A percentile compares a stretch with the other conserved stretches of the same genome.
Conservation (phyloP, 2,797 vertebrate species). For the Labroides dimidiatus region DNA sequence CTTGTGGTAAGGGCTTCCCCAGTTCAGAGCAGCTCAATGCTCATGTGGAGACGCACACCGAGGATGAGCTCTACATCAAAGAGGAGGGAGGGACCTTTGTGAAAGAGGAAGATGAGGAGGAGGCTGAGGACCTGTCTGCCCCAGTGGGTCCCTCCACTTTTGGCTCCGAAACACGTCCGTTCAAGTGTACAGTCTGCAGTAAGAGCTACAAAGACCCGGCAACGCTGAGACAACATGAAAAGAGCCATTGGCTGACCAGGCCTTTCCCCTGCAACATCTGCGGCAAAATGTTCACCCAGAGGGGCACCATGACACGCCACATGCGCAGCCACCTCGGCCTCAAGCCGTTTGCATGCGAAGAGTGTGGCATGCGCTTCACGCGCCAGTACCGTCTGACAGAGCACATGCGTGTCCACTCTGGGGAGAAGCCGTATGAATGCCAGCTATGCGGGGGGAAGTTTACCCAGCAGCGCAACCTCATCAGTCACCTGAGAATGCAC, state of each 20-base stretch:
- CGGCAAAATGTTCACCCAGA: constrained; percentile 99
- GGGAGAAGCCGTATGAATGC: constrained; percentile 99
- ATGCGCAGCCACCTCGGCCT: constrained; percentile 99
- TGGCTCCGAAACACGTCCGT: constrained; percentile 88
- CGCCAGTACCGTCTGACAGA: constrained; percentile 99
- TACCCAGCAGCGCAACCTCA: constrained; percentile 99
- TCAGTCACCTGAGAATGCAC: constrained; percentile 99
- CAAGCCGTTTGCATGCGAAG: constrained; percentile 98
- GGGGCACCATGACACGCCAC: constrained; percentile 99
- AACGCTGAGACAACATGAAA: constrained; percentile 97
- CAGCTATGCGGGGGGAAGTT: constrained; percentile 99
- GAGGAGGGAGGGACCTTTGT: constrained; percentile 88
- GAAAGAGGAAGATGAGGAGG: constrained; percentile 88
- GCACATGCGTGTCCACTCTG: constrained; percentile 99
- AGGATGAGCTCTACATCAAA: constrained; percentile 96
- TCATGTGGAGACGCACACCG: constrained; percentile 95
- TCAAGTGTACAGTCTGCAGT: constrained; percentile 95
- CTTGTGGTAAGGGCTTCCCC: constrained; percentile 98
- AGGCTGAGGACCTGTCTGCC: constrained; percentile 91
- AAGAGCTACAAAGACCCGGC: constrained; percentile 99
- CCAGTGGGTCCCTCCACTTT: constrained; percentile 83
- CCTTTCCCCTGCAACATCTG: constrained; percentile 99
- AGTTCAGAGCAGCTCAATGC: constrained; percentile 97
- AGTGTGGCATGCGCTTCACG: constrained; percentile 99
- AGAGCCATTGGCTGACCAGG: constrained; percentile 97